Evolutionary conservation across 2,113 vertebrate species (phyloP).

Genomic region (Macrotus californicus): DNA sequence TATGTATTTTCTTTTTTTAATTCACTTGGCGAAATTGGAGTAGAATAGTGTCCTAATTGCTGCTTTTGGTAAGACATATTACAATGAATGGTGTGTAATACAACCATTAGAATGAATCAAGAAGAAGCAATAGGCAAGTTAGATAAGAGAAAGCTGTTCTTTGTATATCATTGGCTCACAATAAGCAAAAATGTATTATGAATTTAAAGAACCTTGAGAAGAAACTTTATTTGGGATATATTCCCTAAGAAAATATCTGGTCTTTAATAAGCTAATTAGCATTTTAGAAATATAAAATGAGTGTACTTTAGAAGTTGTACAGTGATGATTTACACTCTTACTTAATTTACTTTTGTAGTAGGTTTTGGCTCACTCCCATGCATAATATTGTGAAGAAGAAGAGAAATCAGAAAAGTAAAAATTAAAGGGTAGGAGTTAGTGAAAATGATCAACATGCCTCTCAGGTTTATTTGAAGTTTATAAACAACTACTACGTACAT

Average conservation of each 20-base stretch:
- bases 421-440: background rate
- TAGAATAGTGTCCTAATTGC: background rate
- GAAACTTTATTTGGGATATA: background rate
- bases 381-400: background rate
- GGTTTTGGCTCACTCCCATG: background rate
- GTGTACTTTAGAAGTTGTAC: background rate
- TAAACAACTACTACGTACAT: constrained; percentile 5
- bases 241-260: background rate
- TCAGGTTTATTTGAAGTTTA: constrained; percentile 17
- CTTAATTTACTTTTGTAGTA: background rate
- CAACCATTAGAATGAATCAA: background rate
- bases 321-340: background rate
- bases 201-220: background rate
- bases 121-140: background rate
- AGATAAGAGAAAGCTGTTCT: background rate
- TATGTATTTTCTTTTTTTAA: background rate
- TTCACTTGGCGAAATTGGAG: background rate
- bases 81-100: background rate
- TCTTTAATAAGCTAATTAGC: background rate
- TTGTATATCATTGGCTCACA: background rate
- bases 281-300: background rate
- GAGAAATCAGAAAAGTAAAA: background rate
- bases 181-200: background rate
- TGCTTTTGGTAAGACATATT: background rate
- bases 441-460: background rate